Percentiles rank a stretch among this genome's conserved stretches.
Evolutionary conservation across 2,797 vertebrate species (phyloP).

Genomic region (Hippopotamyrus pictus): DNA sequence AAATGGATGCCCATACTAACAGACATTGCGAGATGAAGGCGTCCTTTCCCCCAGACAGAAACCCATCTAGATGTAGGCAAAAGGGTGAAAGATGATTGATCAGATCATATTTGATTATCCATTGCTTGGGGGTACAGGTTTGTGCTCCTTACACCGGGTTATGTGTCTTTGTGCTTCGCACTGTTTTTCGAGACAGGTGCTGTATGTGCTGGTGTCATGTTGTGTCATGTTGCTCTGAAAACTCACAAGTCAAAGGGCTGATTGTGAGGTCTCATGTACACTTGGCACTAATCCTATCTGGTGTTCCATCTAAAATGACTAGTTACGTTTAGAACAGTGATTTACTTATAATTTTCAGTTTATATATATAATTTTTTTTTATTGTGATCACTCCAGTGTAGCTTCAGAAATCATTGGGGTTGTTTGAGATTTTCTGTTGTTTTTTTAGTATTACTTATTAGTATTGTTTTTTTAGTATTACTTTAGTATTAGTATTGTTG

Average conservation of each 20-base stretch:
- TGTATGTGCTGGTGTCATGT: not conserved
- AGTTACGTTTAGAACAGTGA: not conserved
- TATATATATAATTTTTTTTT: not conserved
- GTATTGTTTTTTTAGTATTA: not conserved
- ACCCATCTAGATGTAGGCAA: not conserved
- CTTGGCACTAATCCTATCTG: not conserved
- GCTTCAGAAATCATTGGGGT: not conserved
- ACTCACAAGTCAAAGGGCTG: not conserved
- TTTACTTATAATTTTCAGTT: not conserved
- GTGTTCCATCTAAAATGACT: not conserved
- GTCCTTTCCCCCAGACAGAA: not conserved
- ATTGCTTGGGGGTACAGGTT: not conserved
- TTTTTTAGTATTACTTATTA: not conserved
- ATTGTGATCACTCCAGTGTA: not conserved
- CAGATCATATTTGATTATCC: not conserved
- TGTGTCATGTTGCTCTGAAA: not conserved
- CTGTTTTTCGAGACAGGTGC: not conserved
- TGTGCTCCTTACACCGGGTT: not conserved
- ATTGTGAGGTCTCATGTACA: not conserved
- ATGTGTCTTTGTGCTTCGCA: not conserved
- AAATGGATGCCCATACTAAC: not conserved
- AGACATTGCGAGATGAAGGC: not conserved
- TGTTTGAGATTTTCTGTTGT: not conserved
- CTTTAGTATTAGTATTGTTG: not conserved
- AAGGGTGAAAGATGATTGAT: not conserved